Percentiles rank a stretch among this genome's conserved stretches.
These are phyloP conservation scores for Drosophila vallismaia DNA, from an alignment of 2,888 invertebrate species.

Conservation along the genomic window DNA sequence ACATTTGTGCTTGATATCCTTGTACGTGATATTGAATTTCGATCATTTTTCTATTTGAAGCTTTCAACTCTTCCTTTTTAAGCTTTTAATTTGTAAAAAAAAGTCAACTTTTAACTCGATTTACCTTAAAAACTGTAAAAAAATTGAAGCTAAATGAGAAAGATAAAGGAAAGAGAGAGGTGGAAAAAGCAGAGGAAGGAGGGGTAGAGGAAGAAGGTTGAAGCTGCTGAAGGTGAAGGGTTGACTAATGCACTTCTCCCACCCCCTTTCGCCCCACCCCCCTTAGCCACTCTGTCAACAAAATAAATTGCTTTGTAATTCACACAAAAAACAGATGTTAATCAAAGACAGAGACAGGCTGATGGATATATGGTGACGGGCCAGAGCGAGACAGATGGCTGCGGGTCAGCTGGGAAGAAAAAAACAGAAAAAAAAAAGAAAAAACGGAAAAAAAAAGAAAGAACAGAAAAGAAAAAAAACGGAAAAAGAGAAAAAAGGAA, in stretches of 20 bases:
- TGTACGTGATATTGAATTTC: too few species aligned
- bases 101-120: not conserved
- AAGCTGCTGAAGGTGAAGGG: not conserved
- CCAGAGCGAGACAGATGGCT: constrained; percentile 8
- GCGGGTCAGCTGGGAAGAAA: constrained; percentile 28
- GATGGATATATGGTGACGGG: not conserved
- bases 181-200: not conserved
- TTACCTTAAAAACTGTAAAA: constrained; percentile 10
- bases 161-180: not conserved
- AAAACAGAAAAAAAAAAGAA: not conserved
- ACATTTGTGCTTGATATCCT: too few species aligned
- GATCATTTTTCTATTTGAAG: too few species aligned
- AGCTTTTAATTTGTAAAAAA: not conserved
- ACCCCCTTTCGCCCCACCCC: not conserved
- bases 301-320: constrained; percentile 39
- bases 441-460: not conserved
- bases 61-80: too few species aligned
- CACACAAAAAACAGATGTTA: constrained; percentile 36
- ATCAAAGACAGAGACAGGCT: constrained; percentile 17
- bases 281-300: constrained; percentile 16
- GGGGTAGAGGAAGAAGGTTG: too few species aligned
- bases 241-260: constrained; percentile 13
- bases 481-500: not conserved
- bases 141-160: constrained; percentile 18
- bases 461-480: not conserved